Evolutionary conservation across 2,888 invertebrate species (phyloP).

Genomic region (Morpho helenor): DNA sequence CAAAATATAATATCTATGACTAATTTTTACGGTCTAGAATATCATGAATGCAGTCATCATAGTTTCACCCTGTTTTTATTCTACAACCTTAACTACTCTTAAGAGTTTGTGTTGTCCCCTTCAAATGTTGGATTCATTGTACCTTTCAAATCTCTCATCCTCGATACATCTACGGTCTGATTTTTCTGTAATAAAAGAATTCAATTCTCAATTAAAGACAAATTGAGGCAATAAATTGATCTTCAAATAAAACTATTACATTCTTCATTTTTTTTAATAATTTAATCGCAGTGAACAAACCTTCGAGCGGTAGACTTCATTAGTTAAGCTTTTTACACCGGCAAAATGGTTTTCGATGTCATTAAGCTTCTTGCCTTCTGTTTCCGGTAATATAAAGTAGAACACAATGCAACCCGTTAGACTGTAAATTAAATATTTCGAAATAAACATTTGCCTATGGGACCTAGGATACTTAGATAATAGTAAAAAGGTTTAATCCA

Average conservation of each 20-base stretch:
- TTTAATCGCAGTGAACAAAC: slow-evolving; percentile 26
- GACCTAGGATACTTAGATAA: too few relatives aligned
- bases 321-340: slow-evolving; percentile 73
- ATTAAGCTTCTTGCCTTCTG: slow-evolving; percentile 86
- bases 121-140: slow-evolving; percentile 50
- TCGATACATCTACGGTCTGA: slow-evolving; percentile 35
- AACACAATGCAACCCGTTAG: slow-evolving; percentile 81
- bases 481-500: too few relatives aligned
- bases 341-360: slow-evolving; percentile 86
- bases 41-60: too few relatives aligned
- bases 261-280: too few relatives aligned
- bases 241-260: too few relatives aligned
- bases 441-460: too few relatives aligned
- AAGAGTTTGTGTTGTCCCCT: slow-evolving; percentile 33
- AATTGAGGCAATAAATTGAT: too few relatives aligned
- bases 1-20: too few relatives aligned
- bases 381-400: slow-evolving; percentile 87
- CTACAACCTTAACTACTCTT: background rate
- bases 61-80: too few relatives aligned
- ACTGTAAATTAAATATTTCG: slow-evolving; percentile 46
- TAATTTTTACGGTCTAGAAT: too few relatives aligned
- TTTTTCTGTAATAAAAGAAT: slow-evolving; percentile 40
- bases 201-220: too few relatives aligned
- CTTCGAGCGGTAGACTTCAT: slow-evolving; percentile 62
- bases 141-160: slow-evolving; percentile 50